Conservation (phyloP, 2,113 vertebrate genomes). For the Archilochus colubris region DNA sequence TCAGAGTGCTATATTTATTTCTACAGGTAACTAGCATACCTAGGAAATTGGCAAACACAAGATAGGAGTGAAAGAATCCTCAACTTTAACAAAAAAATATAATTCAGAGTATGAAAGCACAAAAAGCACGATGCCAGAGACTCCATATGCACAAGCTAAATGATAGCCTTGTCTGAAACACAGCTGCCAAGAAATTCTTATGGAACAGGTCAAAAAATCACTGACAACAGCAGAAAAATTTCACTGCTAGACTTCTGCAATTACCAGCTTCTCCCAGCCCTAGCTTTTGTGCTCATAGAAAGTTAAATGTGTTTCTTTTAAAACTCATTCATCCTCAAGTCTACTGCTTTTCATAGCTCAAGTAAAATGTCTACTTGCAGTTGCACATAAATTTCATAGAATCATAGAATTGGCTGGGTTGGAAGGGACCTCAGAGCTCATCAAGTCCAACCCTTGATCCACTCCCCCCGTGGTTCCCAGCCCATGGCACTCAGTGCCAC, state of each 20-base stretch:
- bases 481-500: no score
- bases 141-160: not conserved
- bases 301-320: not conserved
- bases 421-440: no score
- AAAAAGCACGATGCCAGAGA: not conserved
- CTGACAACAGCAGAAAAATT: not conserved
- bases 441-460: no score
- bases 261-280: not conserved
- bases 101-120: not conserved
- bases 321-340: not conserved
- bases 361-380: not conserved
- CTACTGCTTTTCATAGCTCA: not conserved
- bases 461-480: no score
- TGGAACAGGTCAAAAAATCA: conserved; percentile 13
- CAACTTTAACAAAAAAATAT: not conserved
- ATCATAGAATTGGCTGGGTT: no score
- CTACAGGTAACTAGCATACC: not conserved
- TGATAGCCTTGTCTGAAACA: not conserved
- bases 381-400: not conserved
- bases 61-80: not conserved
- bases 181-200: not conserved
- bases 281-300: not conserved
- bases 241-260: not conserved
- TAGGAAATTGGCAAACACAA: not conserved
- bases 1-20: not conserved